phyloP scores from a whole-genome alignment of 2,888 invertebrate species.

The Danaus chrysippus region DNA sequence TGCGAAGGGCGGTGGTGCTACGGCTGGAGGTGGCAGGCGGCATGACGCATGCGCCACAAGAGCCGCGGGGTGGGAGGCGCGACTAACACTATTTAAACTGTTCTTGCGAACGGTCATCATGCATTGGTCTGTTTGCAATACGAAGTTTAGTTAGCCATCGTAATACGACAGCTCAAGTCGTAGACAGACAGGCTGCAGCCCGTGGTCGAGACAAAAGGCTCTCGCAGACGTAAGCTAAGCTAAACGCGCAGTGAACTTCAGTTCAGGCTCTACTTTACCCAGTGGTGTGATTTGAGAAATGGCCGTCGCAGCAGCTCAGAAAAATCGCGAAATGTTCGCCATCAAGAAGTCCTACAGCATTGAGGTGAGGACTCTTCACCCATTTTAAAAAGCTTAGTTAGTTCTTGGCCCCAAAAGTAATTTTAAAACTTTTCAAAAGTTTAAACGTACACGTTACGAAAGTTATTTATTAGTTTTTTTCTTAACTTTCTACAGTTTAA shows the following conservation, averaged over 20 bases:
- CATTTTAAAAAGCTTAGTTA: constrained; percentile 14
- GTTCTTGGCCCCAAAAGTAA: constrained; percentile 13
- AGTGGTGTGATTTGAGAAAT: constrained; percentile 80
- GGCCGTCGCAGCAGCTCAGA: constrained; percentile 95
- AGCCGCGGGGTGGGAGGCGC: constrained; percentile 77
- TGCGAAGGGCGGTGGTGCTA: constrained; percentile 20
- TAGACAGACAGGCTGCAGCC: constrained; percentile 79
- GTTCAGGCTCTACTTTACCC: constrained; percentile 74
- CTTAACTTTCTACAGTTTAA: no score
- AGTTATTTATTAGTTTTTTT: not conserved
- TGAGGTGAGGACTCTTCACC: constrained; percentile 85
- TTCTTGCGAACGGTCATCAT: constrained; percentile 81
- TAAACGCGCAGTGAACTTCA: constrained; percentile 75
- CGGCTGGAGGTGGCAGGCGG: constrained; percentile 34
- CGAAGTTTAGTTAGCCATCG: constrained; percentile 80
- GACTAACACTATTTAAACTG: constrained; percentile 82
- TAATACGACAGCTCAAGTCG: constrained; percentile 77
- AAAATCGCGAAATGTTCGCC: constrained; percentile 97
- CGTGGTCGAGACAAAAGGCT: constrained; percentile 80
- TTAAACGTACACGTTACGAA: constrained; percentile 1
- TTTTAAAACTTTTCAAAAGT: not conserved
- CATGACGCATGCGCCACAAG: constrained; percentile 81
- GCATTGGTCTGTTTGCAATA: constrained; percentile 85
- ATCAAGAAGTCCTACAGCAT: constrained; percentile 98
- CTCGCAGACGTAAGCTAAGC: constrained; percentile 77